Conservation (phyloP, 1,140 invertebrate species). For the Myzus persicae region DNA sequence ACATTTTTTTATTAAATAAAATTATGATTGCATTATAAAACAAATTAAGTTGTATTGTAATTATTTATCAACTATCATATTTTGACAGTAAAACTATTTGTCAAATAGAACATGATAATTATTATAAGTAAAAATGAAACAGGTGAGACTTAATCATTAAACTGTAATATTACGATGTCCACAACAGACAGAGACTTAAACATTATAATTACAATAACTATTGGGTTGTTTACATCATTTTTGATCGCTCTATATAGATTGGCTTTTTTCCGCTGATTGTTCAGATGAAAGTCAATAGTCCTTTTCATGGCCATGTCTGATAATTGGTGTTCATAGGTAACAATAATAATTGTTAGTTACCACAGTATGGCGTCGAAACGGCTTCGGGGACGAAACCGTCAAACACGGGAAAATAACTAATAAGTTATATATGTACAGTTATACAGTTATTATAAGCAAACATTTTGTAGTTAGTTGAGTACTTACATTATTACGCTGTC, state of each 20-base stretch:
- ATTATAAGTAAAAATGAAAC: not conserved
- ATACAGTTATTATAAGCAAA: no score
- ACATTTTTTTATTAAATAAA: not conserved
- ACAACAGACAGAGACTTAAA: not conserved
- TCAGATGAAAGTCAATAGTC: slow-evolving; percentile 47
- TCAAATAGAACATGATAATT: not conserved
- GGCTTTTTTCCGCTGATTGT: slow-evolving; percentile 43
- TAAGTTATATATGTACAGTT: no score
- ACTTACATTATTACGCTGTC: not conserved
- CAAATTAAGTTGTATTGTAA: not conserved
- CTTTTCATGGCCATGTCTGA: slow-evolving; percentile 46
- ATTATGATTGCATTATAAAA: not conserved
- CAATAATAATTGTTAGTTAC: not conserved
- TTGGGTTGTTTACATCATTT: slow-evolving; percentile 18
- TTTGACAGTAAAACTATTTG: not conserved
- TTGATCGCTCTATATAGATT: slow-evolving; percentile 34
- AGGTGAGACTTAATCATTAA: not conserved
- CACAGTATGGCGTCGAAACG: not conserved
- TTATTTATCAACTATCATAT: not conserved
- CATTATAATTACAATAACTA: not conserved
- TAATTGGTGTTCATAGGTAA: not conserved
- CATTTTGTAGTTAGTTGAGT: not conserved
- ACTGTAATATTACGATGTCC: not conserved
- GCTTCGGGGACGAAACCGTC: not conserved
- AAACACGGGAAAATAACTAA: not conserved